Percentiles rank a stretch among this genome's conserved stretches.
These are phyloP conservation scores for Epinotia bilunana DNA, from an alignment of 2,888 invertebrate genomes.

Conservation along the genomic window DNA sequence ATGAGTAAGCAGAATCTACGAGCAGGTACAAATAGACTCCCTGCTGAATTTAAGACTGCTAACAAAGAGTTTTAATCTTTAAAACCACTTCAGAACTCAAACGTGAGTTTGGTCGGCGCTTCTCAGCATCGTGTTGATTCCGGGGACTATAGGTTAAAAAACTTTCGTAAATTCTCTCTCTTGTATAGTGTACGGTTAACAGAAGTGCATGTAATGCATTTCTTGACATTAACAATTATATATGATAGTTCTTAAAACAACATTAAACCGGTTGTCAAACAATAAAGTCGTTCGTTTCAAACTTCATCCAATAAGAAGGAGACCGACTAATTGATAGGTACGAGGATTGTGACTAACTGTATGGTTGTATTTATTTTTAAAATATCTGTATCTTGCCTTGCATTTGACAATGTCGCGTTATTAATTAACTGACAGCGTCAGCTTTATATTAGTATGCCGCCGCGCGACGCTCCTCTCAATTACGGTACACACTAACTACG, in stretches of 20 bases:
- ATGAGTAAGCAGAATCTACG: background rate
- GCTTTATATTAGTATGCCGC: conserved; percentile 46
- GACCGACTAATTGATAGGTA: too few species aligned
- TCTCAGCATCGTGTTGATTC: background rate
- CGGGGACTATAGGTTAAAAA: background rate
- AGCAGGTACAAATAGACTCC: background rate
- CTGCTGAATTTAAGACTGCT: background rate
- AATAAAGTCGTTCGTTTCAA: too few species aligned
- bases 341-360: too few species aligned
- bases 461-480: conserved; percentile 48
- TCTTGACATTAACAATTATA: too few species aligned
- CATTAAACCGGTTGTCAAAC: too few species aligned
- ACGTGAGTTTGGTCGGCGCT: background rate
- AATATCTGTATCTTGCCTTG: background rate
- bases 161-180: too few species aligned
- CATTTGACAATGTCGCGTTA: conserved; percentile 17
- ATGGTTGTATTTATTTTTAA: background rate
- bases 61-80: conserved; percentile 1
- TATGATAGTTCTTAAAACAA: too few species aligned
- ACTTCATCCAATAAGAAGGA: too few species aligned
- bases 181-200: too few species aligned
- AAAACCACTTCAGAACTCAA: conserved; percentile 4
- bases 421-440: conserved; percentile 30
- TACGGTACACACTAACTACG: conserved; percentile 47
- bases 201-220: too few species aligned